Base-by-base conservation (phyloP, 2,888 invertebrate genomes). In the Cephus rjabovi region DNA sequence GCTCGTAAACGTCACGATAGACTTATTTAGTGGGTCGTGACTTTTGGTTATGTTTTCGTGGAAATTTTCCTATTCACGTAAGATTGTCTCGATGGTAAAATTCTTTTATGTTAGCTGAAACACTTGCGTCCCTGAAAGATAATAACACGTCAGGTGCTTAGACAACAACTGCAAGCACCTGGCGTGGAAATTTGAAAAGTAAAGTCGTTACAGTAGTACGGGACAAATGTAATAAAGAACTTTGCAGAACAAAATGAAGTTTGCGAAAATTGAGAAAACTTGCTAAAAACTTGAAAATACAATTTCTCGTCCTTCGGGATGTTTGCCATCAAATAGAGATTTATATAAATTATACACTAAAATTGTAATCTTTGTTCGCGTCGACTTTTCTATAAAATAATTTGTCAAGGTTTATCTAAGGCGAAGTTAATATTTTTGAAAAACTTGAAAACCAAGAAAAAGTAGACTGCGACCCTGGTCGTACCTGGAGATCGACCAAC, bases 41-140 rank as follows among this genome's bases (percentile, higher is more conserved):
- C 23, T 6, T 56, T 56, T 23, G 56, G 56, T 56, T 56, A 56
- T 56, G 56, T 56, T 23, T 23, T 23, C 56, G 2, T 56, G 56
- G 56, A 23, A 56, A 23, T 23, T 56, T 23, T 56, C 56, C 15
- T 56, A 15, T 56, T 15, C 15, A 56, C 23, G 56, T 56, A 9
- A 56, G 9, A 9, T 40, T 12, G 40, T 40, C 15, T 23, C 23
- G 23, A 23, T 56, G 6, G 56, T 56, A 56, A 23, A 56, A 23
- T 23, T 56, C 56, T 56, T 56, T 23, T 23, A 9, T 56, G 1
- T 23, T 23, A 56, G 9, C 56, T 56, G 56, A 56, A 9, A 71
- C 71, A 71, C 71, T 31, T 71, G 71, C 71, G 71, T 71, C 71
- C 71, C 71, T 34, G 71, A 71, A 34, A 71, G 71, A 71, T 71